These are phyloP conservation scores for Lasioglossum calceatum DNA, from an alignment of 2,888 invertebrate genomes.

Conservation along the genomic window DNA sequence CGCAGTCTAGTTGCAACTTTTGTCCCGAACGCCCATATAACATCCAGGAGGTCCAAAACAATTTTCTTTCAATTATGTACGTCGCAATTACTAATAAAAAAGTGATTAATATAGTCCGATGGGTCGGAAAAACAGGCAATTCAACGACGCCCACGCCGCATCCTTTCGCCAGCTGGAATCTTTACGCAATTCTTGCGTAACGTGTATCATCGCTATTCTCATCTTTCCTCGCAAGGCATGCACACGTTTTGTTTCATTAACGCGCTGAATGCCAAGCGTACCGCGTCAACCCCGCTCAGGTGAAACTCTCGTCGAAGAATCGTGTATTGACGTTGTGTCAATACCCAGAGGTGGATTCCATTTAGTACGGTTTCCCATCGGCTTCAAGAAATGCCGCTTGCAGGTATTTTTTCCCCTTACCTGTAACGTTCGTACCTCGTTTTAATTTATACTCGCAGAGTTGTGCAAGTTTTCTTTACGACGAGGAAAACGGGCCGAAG, in stretches of 20 bases:
- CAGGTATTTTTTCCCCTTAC: not conserved
- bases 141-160: constrained; percentile 29
- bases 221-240: constrained; percentile 17
- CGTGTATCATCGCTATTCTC: constrained; percentile 42
- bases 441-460: not conserved
- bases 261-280: constrained; percentile 29
- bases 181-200: constrained; percentile 52
- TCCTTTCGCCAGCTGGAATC: constrained; percentile 7
- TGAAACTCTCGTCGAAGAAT: not conserved
- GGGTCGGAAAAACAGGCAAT: constrained; percentile 24
- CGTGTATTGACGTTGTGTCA: constrained; percentile 23
- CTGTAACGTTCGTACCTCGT: not conserved
- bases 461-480: not conserved
- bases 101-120: not conserved
- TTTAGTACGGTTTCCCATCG: not conserved
- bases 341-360: not conserved
- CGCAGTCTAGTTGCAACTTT: too few relatives aligned
- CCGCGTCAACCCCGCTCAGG: not conserved
- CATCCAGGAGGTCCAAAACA: too few relatives aligned
- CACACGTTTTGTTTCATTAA: constrained; percentile 20
- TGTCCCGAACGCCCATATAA: too few relatives aligned
- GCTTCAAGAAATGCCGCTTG: not conserved
- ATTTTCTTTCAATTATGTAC: not conserved
- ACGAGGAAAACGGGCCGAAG: not conserved
- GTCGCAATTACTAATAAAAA: too few relatives aligned